Conservation (phyloP, 2,888 invertebrate species). For the Quadriops clusia region DNA sequence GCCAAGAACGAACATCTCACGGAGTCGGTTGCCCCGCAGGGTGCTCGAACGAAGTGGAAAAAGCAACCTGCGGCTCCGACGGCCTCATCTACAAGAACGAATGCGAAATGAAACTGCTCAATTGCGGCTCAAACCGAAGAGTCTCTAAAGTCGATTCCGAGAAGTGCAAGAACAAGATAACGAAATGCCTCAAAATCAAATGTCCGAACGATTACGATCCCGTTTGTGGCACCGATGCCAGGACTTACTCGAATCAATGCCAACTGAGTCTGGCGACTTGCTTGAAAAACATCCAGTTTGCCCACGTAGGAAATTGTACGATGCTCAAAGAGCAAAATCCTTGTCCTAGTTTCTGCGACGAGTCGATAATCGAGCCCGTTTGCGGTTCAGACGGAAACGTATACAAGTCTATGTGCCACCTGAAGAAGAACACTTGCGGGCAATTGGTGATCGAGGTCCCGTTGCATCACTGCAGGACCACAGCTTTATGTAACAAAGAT, state of each 20-base stretch:
- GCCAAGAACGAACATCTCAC: constrained; percentile 56
- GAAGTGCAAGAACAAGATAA: constrained; percentile 62
- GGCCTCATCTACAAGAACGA: constrained; percentile 78
- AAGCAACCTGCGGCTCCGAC: constrained; percentile 77
- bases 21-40: constrained; percentile 56
- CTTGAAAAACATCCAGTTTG: constrained; percentile 75
- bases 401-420: constrained; percentile 76
- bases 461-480: constrained; percentile 72
- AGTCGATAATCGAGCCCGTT: constrained; percentile 55
- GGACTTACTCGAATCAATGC: constrained; percentile 73
- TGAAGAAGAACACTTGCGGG: constrained; percentile 71
- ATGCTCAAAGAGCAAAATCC: constrained; percentile 51
- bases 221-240: constrained; percentile 83
- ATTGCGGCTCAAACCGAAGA: constrained; percentile 51
- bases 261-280: constrained; percentile 74
- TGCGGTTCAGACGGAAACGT: constrained; percentile 86
- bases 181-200: constrained; percentile 63
- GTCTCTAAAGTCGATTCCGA: constrained; percentile 64
- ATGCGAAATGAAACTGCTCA: constrained; percentile 79
- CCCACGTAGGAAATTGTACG: constrained; percentile 81
- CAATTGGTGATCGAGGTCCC: constrained; percentile 77
- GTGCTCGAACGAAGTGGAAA: constrained; percentile 59
- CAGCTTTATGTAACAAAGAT: constrained; percentile 67
- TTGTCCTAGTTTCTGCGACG: constrained; percentile 49
- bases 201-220: constrained; percentile 61